Percentiles rank a stretch among this genome's conserved stretches.
Conservation (phyloP, 2,113 vertebrate genomes). For the Petrocephalus zakoni region DNA sequence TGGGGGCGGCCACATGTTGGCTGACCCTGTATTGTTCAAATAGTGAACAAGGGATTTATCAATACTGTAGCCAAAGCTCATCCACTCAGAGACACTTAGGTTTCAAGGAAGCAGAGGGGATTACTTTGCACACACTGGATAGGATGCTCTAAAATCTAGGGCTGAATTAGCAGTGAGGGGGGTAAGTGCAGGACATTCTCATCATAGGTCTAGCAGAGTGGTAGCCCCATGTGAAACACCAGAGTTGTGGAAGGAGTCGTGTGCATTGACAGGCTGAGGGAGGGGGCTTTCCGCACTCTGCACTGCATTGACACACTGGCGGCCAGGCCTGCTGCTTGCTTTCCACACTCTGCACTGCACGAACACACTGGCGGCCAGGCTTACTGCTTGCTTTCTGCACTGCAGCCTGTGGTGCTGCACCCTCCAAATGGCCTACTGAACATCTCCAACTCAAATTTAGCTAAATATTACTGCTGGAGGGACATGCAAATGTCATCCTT, state of each 20-base stretch:
- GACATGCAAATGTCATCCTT: background rate
- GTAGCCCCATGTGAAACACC: background rate
- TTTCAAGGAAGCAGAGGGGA: background rate
- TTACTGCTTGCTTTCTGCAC: background rate
- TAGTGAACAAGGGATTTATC: no score
- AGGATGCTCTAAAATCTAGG: background rate
- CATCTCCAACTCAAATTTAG: background rate
- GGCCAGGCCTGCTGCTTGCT: background rate
- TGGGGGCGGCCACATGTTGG: no score
- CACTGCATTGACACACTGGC: background rate
- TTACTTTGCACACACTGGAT: background rate
- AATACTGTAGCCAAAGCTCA: background rate
- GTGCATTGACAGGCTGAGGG: background rate
- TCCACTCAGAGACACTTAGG: background rate
- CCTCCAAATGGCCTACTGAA: background rate
- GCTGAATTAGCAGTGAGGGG: background rate
- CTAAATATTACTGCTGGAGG: background rate
- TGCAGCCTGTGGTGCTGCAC: background rate
- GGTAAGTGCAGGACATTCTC: background rate
- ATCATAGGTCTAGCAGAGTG: background rate
- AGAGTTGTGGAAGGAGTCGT: background rate
- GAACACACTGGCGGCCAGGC: background rate
- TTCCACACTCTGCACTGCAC: background rate
- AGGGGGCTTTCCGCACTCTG: background rate
- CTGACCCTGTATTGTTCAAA: no score